These are phyloP conservation scores for Anguilla japonica DNA, from an alignment of 2,113 vertebrate species.

Conservation along the genomic window DNA sequence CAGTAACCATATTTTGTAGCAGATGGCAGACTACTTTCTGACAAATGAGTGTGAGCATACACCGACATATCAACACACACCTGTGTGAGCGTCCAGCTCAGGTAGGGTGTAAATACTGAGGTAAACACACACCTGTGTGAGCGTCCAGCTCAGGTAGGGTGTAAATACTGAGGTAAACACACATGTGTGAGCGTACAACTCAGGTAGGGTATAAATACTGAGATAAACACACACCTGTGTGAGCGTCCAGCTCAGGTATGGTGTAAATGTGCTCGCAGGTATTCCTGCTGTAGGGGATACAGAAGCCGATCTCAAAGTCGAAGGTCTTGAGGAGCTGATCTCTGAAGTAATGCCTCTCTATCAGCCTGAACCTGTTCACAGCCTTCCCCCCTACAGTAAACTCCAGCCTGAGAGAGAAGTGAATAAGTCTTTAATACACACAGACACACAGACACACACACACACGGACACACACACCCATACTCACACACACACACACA, in stretches of 20 bases:
- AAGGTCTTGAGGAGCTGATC: conserved; percentile 63
- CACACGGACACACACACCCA: conserved; percentile 7
- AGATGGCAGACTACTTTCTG: no score
- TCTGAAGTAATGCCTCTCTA: conserved; percentile 67
- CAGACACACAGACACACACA: conserved; percentile 11
- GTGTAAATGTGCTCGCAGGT: conserved; percentile 69
- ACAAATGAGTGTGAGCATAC: no score
- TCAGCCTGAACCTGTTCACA: conserved; percentile 59
- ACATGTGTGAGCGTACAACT: no score
- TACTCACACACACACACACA: not conserved
- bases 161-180: conserved; percentile 27
- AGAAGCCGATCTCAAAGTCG: conserved; percentile 70
- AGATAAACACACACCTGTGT: conserved; percentile 43
- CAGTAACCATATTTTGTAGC: no score
- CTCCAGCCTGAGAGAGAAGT: conserved; percentile 54
- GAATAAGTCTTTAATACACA: not conserved
- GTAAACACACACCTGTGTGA: conserved; percentile 43
- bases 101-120: no score
- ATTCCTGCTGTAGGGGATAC: conserved; percentile 67
- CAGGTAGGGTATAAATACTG: no score
- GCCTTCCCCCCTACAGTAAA: conserved; percentile 63
- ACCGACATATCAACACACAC: no score
- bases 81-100: no score
- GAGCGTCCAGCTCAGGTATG: conserved; percentile 58
- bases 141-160: conserved; percentile 59